These are phyloP conservation scores for Lepidocolaptes lacrymiger DNA, from an alignment of 2,797 vertebrate genomes.

Conservation along the genomic window DNA sequence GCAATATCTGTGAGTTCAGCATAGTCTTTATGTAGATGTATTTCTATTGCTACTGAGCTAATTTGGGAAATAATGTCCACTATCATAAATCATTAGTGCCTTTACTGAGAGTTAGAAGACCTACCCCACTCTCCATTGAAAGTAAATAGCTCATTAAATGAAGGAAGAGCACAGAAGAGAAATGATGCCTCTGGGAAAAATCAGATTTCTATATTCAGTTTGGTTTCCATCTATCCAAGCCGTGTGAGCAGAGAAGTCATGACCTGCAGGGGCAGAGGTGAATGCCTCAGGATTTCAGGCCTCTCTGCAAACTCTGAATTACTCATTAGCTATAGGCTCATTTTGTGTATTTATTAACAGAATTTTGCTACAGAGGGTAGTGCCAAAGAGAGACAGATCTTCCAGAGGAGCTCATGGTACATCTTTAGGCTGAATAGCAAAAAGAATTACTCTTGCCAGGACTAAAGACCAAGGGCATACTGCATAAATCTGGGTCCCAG, in stretches of 20 bases:
- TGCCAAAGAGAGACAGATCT: not conserved
- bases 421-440: not conserved
- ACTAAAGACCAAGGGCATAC: not conserved
- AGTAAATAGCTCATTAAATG: slow-evolving; percentile 41
- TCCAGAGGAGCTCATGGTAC: not conserved
- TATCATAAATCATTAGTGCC: not conserved
- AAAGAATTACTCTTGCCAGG: not conserved
- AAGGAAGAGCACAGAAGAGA: slow-evolving; percentile 40
- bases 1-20: not conserved
- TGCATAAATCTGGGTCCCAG: not conserved
- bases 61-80: not conserved
- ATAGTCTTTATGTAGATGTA: not conserved
- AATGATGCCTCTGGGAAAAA: slow-evolving; percentile 42
- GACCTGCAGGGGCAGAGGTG: not conserved
- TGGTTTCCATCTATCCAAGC: slow-evolving; percentile 42
- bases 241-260: not conserved
- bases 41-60: not conserved
- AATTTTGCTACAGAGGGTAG: not conserved
- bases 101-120: slow-evolving; percentile 38
- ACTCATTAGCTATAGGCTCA: not conserved
- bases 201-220: slow-evolving; percentile 54
- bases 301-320: not conserved
- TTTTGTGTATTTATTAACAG: not conserved
- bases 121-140: not conserved
- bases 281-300: not conserved